Evolutionary conservation across 2,113 vertebrate genomes (phyloP).

Genomic region (Zosterops pallidus): DNA sequence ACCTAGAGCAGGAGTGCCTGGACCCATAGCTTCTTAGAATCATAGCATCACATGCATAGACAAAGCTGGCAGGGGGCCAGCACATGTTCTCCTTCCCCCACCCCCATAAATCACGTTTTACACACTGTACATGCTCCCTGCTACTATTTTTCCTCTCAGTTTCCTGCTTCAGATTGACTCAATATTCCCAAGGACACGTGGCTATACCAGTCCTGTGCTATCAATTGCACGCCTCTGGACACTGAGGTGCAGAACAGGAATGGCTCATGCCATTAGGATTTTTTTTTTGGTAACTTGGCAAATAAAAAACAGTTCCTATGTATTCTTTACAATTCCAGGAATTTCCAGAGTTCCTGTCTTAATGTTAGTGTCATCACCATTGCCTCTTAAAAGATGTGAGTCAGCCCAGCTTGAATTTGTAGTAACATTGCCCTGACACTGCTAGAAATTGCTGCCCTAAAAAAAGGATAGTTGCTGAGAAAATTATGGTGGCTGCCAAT

Average conservation of each 20-base stretch:
- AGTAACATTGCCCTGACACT: not conserved
- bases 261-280: not conserved
- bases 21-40: not conserved
- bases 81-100: not conserved
- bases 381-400: not conserved
- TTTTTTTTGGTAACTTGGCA: not conserved
- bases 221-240: accelerated
- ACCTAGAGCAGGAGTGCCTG: not conserved
- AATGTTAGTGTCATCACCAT: not conserved
- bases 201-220: not conserved
- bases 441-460: not conserved
- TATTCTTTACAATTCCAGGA: slow-evolving; percentile 38
- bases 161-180: slow-evolving; percentile 34
- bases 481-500: not conserved
- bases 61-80: not conserved
- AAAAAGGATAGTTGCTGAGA: not conserved
- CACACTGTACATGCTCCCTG: not conserved
- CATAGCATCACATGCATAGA: not conserved
- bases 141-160: slow-evolving; percentile 9
- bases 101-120: slow-evolving; percentile 6
- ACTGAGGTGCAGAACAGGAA: not conserved
- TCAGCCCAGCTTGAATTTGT: not conserved
- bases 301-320: not conserved
- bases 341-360: slow-evolving; percentile 37
- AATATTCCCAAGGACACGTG: not conserved